Conservation (phyloP, 2,797 vertebrate genomes). For the Cossypha caffra region DNA sequence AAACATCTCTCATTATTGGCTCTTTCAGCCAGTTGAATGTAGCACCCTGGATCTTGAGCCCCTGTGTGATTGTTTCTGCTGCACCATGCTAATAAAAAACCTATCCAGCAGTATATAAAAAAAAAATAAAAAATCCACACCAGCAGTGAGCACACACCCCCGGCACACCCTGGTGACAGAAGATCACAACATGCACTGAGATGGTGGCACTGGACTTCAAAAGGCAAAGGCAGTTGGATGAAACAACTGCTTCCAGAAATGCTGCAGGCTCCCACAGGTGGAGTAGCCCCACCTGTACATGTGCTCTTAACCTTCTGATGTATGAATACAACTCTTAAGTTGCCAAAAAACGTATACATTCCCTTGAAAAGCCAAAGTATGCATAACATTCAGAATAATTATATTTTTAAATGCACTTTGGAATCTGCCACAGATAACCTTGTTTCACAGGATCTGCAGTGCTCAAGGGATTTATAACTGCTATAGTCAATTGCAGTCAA, state of each 20-base stretch:
- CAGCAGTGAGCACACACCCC: background rate
- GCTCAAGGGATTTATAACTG: background rate
- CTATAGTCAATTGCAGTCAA: background rate
- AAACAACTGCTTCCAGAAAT: background rate
- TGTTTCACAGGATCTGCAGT: background rate
- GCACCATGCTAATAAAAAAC: background rate
- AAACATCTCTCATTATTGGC: background rate
- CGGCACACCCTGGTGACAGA: background rate
- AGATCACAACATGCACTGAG: background rate
- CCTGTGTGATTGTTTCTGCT: background rate
- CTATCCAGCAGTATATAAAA: too few species aligned
- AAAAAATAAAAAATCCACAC: too few species aligned
- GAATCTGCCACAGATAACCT: background rate
- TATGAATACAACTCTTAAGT: background rate
- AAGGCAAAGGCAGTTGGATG: background rate
- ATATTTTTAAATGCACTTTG: background rate
- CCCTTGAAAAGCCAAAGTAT: background rate
- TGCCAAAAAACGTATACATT: background rate
- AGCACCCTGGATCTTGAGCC: background rate
- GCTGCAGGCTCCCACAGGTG: background rate
- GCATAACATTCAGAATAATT: background rate
- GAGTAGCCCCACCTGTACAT: background rate
- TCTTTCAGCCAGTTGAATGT: background rate
- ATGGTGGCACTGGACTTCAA: background rate
- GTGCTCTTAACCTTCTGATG: background rate